Conservation (phyloP, 2,113 vertebrate genomes). For the Edolisoma coerulescens region DNA sequence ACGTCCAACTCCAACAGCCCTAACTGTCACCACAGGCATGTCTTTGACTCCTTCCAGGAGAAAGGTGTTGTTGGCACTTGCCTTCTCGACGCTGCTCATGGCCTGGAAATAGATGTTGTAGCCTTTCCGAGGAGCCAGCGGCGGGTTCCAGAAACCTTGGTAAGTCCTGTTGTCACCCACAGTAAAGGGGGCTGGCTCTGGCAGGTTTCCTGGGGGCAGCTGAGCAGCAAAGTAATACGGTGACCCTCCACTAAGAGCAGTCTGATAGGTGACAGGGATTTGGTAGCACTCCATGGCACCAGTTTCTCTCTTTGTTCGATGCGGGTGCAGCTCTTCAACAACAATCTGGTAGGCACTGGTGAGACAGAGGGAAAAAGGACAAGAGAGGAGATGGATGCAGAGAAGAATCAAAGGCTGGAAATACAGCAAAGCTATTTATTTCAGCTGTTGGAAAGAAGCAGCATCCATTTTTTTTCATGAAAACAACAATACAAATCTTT, state of each 20-base stretch:
- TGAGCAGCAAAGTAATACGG: constrained; percentile 96
- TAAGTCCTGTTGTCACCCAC: constrained; percentile 98
- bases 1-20: not conserved
- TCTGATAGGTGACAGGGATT: constrained; percentile 89
- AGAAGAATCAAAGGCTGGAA: not conserved
- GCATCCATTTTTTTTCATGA: not conserved
- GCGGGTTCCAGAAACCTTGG: constrained; percentile 96
- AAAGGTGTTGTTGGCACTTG: constrained; percentile 53
- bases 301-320: constrained; percentile 85
- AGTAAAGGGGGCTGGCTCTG: constrained; percentile 90
- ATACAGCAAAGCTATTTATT: not conserved
- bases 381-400: not conserved
- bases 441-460: not conserved
- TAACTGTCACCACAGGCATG: not conserved
- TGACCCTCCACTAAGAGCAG: constrained; percentile 79
- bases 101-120: constrained; percentile 99
- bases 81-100: constrained; percentile 97
- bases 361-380: not conserved
- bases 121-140: constrained; percentile 91
- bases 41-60: not conserved
- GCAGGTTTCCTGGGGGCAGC: constrained; percentile 89
- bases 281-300: constrained; percentile 89
- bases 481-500: not conserved
- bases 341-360: constrained; percentile 95
- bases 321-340: constrained; percentile 89